phyloP scores from a whole-genome alignment of 2,113 vertebrate species.

The Carlito syrichta region DNA sequence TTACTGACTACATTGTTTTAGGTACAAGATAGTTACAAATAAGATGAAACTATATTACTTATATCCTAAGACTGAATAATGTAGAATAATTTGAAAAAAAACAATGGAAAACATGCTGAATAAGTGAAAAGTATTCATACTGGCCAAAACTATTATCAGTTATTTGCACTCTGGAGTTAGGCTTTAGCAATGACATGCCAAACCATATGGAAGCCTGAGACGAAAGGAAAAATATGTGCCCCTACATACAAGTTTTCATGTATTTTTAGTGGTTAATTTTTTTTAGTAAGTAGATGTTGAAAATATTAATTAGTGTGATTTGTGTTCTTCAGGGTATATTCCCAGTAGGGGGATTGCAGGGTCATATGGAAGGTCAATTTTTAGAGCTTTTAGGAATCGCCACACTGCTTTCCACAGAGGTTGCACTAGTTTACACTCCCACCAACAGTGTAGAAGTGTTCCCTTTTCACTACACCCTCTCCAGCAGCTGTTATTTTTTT shows the following conservation, averaged over 20 bases:
- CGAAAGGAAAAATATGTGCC: neutral
- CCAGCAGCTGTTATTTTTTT: too few relatives aligned
- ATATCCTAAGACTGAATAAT: neutral
- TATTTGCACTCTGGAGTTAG: neutral
- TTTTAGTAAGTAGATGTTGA: neutral
- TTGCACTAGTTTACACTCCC: too few relatives aligned
- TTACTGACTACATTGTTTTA: neutral
- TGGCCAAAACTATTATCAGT: neutral
- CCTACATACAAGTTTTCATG: neutral
- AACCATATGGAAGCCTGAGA: neutral
- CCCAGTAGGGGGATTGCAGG: too few relatives aligned
- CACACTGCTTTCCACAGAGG: too few relatives aligned
- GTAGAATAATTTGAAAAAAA: neutral
- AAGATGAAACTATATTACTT: neutral
- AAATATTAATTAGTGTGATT: too few relatives aligned
- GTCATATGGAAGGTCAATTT: too few relatives aligned
- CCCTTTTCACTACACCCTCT: too few relatives aligned
- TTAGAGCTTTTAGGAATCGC: too few relatives aligned
- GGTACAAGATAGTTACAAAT: neutral
- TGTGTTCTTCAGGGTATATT: too few relatives aligned
- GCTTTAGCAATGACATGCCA: neutral
- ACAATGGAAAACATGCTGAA: neutral
- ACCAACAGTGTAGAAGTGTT: too few relatives aligned
- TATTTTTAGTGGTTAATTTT: neutral
- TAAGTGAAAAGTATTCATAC: neutral